These are phyloP conservation scores for Gobius niger DNA, from an alignment of 2,113 vertebrate species.

Conservation along the genomic window DNA sequence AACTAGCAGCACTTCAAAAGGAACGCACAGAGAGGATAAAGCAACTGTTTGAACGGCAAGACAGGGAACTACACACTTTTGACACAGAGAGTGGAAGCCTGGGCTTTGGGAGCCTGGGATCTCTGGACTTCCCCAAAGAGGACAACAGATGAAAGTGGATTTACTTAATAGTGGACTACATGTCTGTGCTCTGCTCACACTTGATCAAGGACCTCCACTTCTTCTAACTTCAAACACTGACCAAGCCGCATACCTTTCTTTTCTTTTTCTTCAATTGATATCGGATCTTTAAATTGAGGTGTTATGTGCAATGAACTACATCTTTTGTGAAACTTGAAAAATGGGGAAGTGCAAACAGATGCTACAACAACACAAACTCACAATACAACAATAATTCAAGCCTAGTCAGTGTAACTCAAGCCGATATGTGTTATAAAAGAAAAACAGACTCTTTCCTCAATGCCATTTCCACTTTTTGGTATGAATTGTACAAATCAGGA, in stretches of 20 bases:
- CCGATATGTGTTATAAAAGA: slow-evolving; percentile 65
- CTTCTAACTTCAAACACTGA: slow-evolving; percentile 56
- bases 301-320: slow-evolving; percentile 82
- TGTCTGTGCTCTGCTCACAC: slow-evolving; percentile 85
- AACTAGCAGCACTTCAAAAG: slow-evolving; percentile 95
- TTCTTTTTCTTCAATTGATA: slow-evolving; percentile 74
- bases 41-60: slow-evolving; percentile 92
- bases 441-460: slow-evolving; percentile 88
- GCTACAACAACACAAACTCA: slow-evolving; percentile 36
- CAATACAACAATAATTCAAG: slow-evolving; percentile 55
- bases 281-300: slow-evolving; percentile 81
- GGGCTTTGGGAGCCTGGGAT: slow-evolving; percentile 93
- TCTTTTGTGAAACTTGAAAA: slow-evolving; percentile 76
- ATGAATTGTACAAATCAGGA: slow-evolving; percentile 97
- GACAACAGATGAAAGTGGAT: slow-evolving; percentile 84
- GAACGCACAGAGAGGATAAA: slow-evolving; percentile 96
- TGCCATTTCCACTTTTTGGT: slow-evolving; percentile 93
- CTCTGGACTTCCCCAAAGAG: slow-evolving; percentile 98
- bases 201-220: slow-evolving; percentile 67
- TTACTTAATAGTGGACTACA: slow-evolving; percentile 61
- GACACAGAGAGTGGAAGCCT: slow-evolving; percentile 94
- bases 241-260: slow-evolving; percentile 82
- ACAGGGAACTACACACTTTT: slow-evolving; percentile 91
- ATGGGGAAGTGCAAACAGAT: slow-evolving; percentile 59
- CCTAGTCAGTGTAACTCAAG: slow-evolving; percentile 76